Evolutionary conservation across 2,888 invertebrate species (phyloP), one percentile per base, ranked within the genome.

Genomic region (Hylaea fasciaria): DNA sequence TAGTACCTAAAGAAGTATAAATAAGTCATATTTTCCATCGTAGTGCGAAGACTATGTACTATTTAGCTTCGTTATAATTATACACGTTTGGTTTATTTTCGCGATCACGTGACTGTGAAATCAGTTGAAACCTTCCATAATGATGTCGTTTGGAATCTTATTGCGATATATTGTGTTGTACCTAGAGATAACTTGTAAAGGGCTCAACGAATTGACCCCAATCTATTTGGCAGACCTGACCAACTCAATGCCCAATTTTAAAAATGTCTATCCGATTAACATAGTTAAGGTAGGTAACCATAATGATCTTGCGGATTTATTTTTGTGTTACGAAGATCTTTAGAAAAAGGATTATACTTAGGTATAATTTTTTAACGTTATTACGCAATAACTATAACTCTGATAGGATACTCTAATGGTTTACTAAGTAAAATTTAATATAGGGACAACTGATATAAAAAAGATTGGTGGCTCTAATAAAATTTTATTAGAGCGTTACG

Each of bases 391-490:
- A n/a, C n/a, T n/a, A 53, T 13, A 58, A 11, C 17, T 10, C 43
- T n/a, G 48, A 40, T 28, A 58, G 11, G 8, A 52, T 14, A 13
- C 22, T 22, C 12, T 59, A 45, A 59, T 49, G 48, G 39, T 16
- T 39, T 48, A 40, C 29, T 45, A 53, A 59, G 44, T 49, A 39
- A 45, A 54, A 39, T 54, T 53, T 49, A 49, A 59, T 49, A 59
- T 17, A 22, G 22, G 22, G 2, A 48, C 43, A 39, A 11, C 57
- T 37, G 52, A 43, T 37, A 28, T 56, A 61, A 45, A 60, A n/a
- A 57, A 58, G 48, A 55, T 63, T 56, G 35, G 40, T 35, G 37
- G 50, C 44, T 12, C 22, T 43, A 54, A 56, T 62, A 58, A 55
- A 37, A 51, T 55, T 59, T 62, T 59, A 66, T 57, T 32, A 43